Base-by-base conservation (phyloP, 2,888 invertebrate species). In the Pegoplata infirma region DNA sequence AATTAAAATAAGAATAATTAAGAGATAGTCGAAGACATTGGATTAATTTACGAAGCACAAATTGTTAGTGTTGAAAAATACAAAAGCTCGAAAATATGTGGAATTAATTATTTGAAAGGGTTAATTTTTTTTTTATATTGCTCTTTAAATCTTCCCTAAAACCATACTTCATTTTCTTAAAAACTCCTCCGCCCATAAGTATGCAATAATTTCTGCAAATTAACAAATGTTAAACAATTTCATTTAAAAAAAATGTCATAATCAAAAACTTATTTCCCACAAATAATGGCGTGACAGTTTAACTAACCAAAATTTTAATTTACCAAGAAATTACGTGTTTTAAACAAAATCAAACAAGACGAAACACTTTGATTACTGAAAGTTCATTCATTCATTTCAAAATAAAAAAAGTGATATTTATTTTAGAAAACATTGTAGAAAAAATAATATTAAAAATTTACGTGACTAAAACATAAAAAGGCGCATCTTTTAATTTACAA, bases 401-500 rank as follows among this genome's bases (percentile, higher is more conserved):
- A n/a, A n/a, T 40, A n/a, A n/a, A n/a, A 4, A 40, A 40, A 40
- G n/a, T 12, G 0, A 2, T n/a, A 40, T 40, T 40, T 40, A 40
- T 40, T 40, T 40, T 40, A 40, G 36, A 40, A 40, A n/a, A 40
- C 3, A 40, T 4, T 40, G 3, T n/a, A 12, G 5, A 12, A 40
- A 40, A n/a, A 36, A 36, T 2, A 12, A 2, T 36, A 5, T 40
- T n/a, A 40, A 40, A 40, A 40, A n/a, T n/a, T 4, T 4, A 40
- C 36, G 36, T 40, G 36, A 40, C 36, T 40, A n/a, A 40, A n/a
- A 36, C 12, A 10, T 36, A 5, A 32, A 40, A 40, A 23, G 49
- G 63, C 28, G 40, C 75, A 76, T 76, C 75, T 32, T 76, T 76
- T 44, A 21, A 76, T 56, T 40, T 8, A 17, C 28, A 63, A 68